These are phyloP conservation scores for Cyprinella venusta DNA, from an alignment of 2,797 vertebrate species.

Conservation along the genomic window DNA sequence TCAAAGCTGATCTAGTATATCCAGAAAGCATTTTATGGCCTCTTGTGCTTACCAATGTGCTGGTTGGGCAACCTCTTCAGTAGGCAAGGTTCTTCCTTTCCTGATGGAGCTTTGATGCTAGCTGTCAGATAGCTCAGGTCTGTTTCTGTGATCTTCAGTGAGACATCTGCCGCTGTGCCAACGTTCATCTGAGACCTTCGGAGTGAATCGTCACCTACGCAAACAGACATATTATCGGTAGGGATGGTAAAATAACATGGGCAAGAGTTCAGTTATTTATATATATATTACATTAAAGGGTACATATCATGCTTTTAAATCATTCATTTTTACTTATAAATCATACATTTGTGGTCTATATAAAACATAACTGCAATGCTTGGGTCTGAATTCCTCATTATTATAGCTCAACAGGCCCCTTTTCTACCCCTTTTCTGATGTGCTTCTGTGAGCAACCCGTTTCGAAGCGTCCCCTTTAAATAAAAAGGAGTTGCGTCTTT, in stretches of 20 bases:
- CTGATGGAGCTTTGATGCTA: conserved; percentile 93
- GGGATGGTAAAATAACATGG: background rate
- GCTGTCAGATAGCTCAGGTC: conserved; percentile 91
- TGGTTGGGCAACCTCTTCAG: conserved; percentile 93
- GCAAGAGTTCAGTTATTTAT: background rate
- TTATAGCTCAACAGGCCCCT: too few species aligned
- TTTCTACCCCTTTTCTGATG: too few species aligned
- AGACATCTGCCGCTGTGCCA: conserved; percentile 92
- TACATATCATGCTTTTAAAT: too few species aligned
- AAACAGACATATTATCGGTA: conserved; percentile 5
- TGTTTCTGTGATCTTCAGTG: conserved; percentile 93
- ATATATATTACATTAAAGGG: too few species aligned
- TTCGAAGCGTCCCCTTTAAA: too few species aligned
- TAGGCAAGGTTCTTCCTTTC: conserved; percentile 94
- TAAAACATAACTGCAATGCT: too few species aligned
- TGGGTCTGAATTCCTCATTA: too few species aligned
- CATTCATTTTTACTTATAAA: too few species aligned
- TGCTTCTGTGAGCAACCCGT: too few species aligned
- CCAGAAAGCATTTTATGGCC: background rate
- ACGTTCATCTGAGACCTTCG: conserved; percentile 95
- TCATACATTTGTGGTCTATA: too few species aligned
- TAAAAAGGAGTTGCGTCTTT: too few species aligned
- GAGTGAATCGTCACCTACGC: conserved; percentile 91
- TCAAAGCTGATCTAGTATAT: background rate
- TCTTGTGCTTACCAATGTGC: conserved; percentile 85